Evolutionary conservation across 2,797 vertebrate genomes (phyloP).

Genomic region (Lerista edwardsae): DNA sequence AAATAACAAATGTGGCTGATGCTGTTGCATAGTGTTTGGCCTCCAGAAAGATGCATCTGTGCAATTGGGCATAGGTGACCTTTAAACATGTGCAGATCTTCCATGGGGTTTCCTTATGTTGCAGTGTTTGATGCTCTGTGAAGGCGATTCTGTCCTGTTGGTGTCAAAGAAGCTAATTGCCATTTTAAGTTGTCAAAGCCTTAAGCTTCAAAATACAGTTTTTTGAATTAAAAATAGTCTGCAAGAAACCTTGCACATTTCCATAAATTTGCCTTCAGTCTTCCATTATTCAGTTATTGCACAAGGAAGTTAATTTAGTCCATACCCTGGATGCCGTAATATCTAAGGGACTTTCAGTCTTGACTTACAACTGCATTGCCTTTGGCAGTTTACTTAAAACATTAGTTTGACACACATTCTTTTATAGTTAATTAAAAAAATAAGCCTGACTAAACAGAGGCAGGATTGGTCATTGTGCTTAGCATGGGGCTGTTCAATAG

Average conservation of each 20-base stretch:
- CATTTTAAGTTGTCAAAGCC: not conserved
- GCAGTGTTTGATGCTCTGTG: too few relatives aligned
- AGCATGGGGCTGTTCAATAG: slow-evolving; percentile 9
- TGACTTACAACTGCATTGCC: not conserved
- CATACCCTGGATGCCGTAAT: not conserved
- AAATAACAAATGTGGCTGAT: not conserved
- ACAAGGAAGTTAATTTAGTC: not conserved
- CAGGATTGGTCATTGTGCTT: not conserved
- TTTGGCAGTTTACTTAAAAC: slow-evolving; percentile 11
- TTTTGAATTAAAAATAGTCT: not conserved
- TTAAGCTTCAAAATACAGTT: not conserved
- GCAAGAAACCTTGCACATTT: too few relatives aligned
- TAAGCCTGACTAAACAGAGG: not conserved
- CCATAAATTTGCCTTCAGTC: not conserved
- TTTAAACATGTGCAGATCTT: not conserved
- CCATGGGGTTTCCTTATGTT: not conserved
- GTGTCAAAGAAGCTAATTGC: not conserved
- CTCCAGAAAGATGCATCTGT: not conserved
- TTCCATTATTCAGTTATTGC: not conserved
- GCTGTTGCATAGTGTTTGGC: not conserved
- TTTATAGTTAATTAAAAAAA: slow-evolving; percentile 12
- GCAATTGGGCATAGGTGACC: not conserved
- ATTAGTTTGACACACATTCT: not conserved
- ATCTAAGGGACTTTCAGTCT: not conserved
- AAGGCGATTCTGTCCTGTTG: not conserved